Percentiles rank a stretch among this genome's conserved stretches.
Conservation (phyloP, 37 sponge, comb jelly and placozoan species). For the Hormiphora californensis region DNA sequence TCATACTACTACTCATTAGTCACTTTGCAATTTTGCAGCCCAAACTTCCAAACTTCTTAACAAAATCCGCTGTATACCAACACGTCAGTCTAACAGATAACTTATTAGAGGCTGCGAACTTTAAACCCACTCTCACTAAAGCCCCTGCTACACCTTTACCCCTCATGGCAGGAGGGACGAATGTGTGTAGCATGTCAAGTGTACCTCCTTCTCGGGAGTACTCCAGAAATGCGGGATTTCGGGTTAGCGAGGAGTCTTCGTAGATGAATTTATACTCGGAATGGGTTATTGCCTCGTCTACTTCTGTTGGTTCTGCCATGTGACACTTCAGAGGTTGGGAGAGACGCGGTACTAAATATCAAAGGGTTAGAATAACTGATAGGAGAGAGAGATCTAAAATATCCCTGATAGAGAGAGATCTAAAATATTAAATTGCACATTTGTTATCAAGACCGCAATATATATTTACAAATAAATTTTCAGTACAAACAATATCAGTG, state of each 20-base stretch:
- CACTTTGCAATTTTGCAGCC: neutral
- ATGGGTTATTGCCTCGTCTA: neutral
- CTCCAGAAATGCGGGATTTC: slow-evolving; percentile 44
- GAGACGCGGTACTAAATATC: no score
- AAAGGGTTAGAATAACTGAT: no score
- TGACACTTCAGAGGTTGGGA: no score
- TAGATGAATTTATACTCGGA: slow-evolving; percentile 28
- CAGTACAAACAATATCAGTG: no score
- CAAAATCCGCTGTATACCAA: slow-evolving; percentile 36
- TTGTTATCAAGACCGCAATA: no score
- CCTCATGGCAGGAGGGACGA: slow-evolving; percentile 51
- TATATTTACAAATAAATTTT: no score
- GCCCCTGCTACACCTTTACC: slow-evolving; percentile 38
- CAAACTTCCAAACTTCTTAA: slow-evolving; percentile 28
- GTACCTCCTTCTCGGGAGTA: neutral
- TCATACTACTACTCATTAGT: no score
- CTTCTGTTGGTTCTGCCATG: no score
- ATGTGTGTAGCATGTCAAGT: slow-evolving; percentile 50
- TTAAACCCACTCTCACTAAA: neutral
- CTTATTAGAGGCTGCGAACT: slow-evolving; percentile 1
- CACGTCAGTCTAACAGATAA: neutral
- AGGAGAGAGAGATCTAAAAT: no score
- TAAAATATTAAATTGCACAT: no score
- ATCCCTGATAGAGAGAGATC: no score
- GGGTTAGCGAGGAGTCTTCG: neutral